Evolutionary conservation across 2,113 vertebrate genomes (phyloP), one percentile per base, ranked within the genome.

Genomic region (Rhizomys pruinosus): DNA sequence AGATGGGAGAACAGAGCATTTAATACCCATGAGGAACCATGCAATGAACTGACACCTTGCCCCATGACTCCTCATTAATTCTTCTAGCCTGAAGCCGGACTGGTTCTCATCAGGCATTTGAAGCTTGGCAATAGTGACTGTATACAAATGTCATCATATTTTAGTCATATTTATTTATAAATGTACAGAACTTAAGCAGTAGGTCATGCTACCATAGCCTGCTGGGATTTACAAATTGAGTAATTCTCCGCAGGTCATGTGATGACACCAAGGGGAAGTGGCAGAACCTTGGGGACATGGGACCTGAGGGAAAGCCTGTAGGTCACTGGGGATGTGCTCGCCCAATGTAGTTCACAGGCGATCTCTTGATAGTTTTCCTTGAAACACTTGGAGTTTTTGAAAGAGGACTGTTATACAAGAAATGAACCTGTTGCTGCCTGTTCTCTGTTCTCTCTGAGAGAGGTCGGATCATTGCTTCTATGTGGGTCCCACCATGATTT

Each of bases 401-500:
- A 52, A 52, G 47, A 71, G 55, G 22, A 25, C 72, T 22, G 1
- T 32, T 39, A 39, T 34, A 23, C 37, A 55, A n/a, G 34, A 19
- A 55, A 3, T 3, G 47, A 34, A 32, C 19, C 44, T 55, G 8
- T 64, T 44, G 19, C 20, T 37, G 2, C 34, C 20, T 37, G 3
- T 37, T 34, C 34, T 55, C 42, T 42, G 7, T 34, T 71, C 8
- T 7, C 3, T 63, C 25, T 73, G 16, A 34, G 63, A n/a, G 42
- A 81, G 20, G 34, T 39, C 13, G 59, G 3, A n/a, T 39, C n/a
- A 61, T 34, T 42, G 12, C 6, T 27, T 59, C 3, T 4, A 11
- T 25, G 3, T 34, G n/a, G 13, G 12, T 63, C 2, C 55, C n/a
- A 25, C 34, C 9, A 0, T 34, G 2, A 19, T 25, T 5, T 5